Evolutionary conservation across 1,140 invertebrate genomes (phyloP), one percentile per base, ranked within the genome.

Genomic region (Trichonephila clavata): DNA sequence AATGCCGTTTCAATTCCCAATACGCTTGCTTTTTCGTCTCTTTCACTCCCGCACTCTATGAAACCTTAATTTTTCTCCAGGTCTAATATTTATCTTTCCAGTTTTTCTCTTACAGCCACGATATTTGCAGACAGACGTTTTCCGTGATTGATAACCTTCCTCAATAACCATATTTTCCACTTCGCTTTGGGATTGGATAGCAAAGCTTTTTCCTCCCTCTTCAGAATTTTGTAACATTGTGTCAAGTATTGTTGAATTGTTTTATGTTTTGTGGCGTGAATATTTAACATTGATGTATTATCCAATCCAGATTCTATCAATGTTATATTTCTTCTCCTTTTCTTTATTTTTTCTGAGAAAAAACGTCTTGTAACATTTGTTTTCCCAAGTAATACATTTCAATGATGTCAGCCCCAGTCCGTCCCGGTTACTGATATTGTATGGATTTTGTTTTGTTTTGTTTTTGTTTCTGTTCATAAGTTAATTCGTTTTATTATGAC

Each of bases 11-110:
- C 71, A 8, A 77, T 77, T 39, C 71, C 27, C 24, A 16, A 39
- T 32, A 13, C 71, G 27, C 24, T 77, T 32, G 71, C 71, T 77
- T 20, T 32, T 39, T 39, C 71, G 14, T 57, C 43, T 68, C 59
- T 86, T 61, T 60, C 59, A 60, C 59, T 63, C 86, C 39, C 24
- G 5, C 2, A 60, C 24, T 63, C 10, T 39, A 63, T 50, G 39
- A 27, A 65, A 63, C 61, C 7, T 14, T 8, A 71, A 32, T 86
- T 63, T 43, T 68, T 43, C 39, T 68, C 4, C 61, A 88, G 63
- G 71, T n/a, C 18, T 43, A 63, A 71, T 88, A 63, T 57, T 88
- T 88, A 88, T 88, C 86, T 88, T 68, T 77, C 61, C 27, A 39
- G 8, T 71, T 71, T 50, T 71, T 88, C 61, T 18, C 32, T 39